phyloP scores from a whole-genome alignment of 2,113 vertebrate species.

The pig (Sus scrofa) region T2T-Sscrofa CM000813.6:119140001-119140500 shows the following conservation, averaged over 20 bases:
- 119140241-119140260: slow-evolving; percentile 48
- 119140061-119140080: slow-evolving; percentile 16
- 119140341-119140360: slow-evolving; percentile 8
- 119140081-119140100: background rate
- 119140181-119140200: background rate
- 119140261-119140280: slow-evolving; percentile 48
- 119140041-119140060: slow-evolving; percentile 12
- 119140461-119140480: slow-evolving; percentile 46
- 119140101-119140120: background rate
- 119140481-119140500: slow-evolving; percentile 67
- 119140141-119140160: background rate
- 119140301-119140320: slow-evolving; percentile 63
- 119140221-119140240: background rate
- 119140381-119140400: slow-evolving; percentile 57
- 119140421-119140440: slow-evolving; percentile 68
- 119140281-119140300: slow-evolving; percentile 41
- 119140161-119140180: background rate
- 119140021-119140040: slow-evolving; percentile 39
- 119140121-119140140: background rate
- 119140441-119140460: slow-evolving; percentile 54
- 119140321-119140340: slow-evolving; percentile 28
- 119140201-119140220: slow-evolving; percentile 57
- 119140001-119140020: slow-evolving; percentile 13
- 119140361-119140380: slow-evolving; percentile 67
- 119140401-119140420: slow-evolving; percentile 66